Percentiles rank a stretch among this genome's conserved stretches.
Conservation (phyloP, 2,797 vertebrate species). For the Gymnodraco acuticeps region DNA sequence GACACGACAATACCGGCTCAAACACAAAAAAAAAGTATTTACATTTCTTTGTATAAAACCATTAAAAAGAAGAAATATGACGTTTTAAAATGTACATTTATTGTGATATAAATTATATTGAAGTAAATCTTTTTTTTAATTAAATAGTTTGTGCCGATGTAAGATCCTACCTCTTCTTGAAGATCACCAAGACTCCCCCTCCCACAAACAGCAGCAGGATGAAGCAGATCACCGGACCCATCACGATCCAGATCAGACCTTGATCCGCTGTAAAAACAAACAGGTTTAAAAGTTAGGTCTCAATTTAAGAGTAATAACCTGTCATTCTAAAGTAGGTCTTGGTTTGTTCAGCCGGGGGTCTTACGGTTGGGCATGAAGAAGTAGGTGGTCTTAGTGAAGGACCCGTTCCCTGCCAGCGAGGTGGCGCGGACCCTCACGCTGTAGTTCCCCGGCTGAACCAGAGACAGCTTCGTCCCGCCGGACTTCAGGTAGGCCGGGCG, state of each 20-base stretch:
- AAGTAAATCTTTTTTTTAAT: too few species aligned
- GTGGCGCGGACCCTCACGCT: constrained; percentile 93
- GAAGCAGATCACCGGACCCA: constrained; percentile 90
- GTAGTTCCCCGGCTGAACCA: constrained; percentile 94
- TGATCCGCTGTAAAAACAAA: constrained; percentile 78
- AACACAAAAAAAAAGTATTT: too few species aligned
- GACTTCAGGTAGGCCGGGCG: constrained; percentile 87
- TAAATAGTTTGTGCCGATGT: too few species aligned
- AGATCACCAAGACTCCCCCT: constrained; percentile 85
- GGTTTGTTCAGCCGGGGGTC: constrained; percentile 47
- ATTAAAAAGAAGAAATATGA: too few species aligned
- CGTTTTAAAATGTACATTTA: too few species aligned
- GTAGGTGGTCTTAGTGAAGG: constrained; percentile 91
- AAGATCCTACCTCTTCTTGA: constrained; percentile 91
- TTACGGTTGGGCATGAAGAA: constrained; percentile 94
- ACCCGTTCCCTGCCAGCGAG: constrained; percentile 95
- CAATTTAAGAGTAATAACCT: not conserved
- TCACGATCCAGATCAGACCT: constrained; percentile 89
- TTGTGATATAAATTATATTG: too few species aligned
- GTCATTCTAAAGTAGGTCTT: too few species aligned
- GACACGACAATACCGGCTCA: too few species aligned
- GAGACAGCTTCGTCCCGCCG: constrained; percentile 88
- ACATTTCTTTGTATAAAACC: too few species aligned
- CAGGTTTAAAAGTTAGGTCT: constrained; percentile 12
- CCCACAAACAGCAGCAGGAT: constrained; percentile 88